Percentiles rank a stretch among this genome's conserved stretches.
phyloP scores from a whole-genome alignment of 2,888 invertebrate species.

The Platycheirus rosarum region DNA sequence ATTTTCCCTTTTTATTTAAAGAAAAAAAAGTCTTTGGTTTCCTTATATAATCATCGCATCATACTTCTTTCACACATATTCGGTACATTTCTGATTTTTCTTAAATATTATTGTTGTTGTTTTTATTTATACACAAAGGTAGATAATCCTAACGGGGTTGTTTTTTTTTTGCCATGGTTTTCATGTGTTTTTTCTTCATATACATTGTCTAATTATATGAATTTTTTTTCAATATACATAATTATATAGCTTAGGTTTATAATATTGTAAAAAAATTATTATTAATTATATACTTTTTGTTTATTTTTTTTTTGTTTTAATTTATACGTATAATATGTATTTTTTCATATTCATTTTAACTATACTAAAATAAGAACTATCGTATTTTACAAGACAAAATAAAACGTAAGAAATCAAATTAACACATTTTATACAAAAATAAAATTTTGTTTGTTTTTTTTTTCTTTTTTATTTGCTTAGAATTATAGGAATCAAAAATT shows the following conservation, averaged over 20 bases:
- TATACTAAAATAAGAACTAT: conserved; percentile 63
- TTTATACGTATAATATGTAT: conserved; percentile 72
- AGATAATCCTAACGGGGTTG: conserved; percentile 57
- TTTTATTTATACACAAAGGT: conserved; percentile 62
- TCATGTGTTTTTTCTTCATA: conserved; percentile 35
- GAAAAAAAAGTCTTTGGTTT: conserved; percentile 82
- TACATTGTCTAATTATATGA: conserved; percentile 53
- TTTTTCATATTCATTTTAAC: conserved; percentile 57
- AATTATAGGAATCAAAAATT: conserved; percentile 74
- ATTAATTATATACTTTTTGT: conserved; percentile 49
- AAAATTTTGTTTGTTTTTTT: conserved; percentile 55
- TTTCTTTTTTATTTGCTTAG: conserved; percentile 37
- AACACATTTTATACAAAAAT: conserved; percentile 70
- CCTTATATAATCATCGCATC: conserved; percentile 76
- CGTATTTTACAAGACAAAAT: conserved; percentile 61
- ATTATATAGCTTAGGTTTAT: conserved; percentile 71
- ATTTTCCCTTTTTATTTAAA: conserved; percentile 78
- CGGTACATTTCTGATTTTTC: conserved; percentile 52
- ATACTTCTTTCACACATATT: conserved; percentile 53
- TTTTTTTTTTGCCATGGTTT: conserved; percentile 29
- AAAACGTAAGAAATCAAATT: conserved; percentile 34
- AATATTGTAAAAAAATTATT: conserved; percentile 75
- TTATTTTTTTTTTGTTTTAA: conserved; percentile 43
- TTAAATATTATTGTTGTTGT: conserved; percentile 48
- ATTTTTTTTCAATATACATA: conserved; percentile 65